These are phyloP conservation scores for Festucalex cinctus DNA, from an alignment of 2,113 vertebrate species.

Conservation along the genomic window DNA sequence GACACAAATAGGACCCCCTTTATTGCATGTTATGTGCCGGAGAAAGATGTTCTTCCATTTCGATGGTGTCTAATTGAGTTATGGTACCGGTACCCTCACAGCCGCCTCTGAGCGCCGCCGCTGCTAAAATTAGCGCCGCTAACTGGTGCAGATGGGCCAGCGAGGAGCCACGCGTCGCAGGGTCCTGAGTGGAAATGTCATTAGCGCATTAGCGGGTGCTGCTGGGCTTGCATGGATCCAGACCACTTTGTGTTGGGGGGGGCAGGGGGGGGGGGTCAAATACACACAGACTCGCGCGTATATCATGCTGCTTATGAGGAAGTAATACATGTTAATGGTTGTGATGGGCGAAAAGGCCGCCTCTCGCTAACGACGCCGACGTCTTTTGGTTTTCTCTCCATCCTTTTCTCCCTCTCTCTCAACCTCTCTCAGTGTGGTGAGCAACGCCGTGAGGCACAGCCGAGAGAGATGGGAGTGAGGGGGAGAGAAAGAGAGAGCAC, in stretches of 20 bases:
- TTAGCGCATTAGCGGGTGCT: conserved; percentile 53
- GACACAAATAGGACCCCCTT: neutral
- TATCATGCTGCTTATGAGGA: neutral
- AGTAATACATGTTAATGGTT: conserved; percentile 38
- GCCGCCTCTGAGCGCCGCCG: conserved; percentile 23
- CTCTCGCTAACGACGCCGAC: conserved; percentile 33
- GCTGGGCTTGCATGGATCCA: conserved; percentile 28
- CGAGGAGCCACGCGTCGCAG: conserved; percentile 41
- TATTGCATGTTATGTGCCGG: conserved; percentile 27
- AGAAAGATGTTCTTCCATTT: conserved; percentile 69
- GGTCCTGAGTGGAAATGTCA: conserved; percentile 57
- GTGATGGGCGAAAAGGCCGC: conserved; percentile 21
- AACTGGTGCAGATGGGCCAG: conserved; percentile 63
- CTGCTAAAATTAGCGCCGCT: conserved; percentile 70
- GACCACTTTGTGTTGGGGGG: neutral
- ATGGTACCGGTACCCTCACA: conserved; percentile 48
- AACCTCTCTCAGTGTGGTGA: conserved; percentile 23
- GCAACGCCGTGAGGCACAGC: conserved; percentile 25
- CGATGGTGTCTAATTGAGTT: conserved; percentile 65
- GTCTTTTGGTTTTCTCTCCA: conserved; percentile 21
- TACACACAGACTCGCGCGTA: too few relatives aligned
- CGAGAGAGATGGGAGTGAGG: conserved; percentile 14
- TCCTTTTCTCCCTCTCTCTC: conserved; percentile 16
- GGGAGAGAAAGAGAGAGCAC: conserved; percentile 13
- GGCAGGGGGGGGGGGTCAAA: too few relatives aligned